A percentile compares a stretch with the other conserved stretches of the same genome.
phyloP scores from a whole-genome alignment of 2,113 vertebrate species.

The Gallinago undulata region DNA sequence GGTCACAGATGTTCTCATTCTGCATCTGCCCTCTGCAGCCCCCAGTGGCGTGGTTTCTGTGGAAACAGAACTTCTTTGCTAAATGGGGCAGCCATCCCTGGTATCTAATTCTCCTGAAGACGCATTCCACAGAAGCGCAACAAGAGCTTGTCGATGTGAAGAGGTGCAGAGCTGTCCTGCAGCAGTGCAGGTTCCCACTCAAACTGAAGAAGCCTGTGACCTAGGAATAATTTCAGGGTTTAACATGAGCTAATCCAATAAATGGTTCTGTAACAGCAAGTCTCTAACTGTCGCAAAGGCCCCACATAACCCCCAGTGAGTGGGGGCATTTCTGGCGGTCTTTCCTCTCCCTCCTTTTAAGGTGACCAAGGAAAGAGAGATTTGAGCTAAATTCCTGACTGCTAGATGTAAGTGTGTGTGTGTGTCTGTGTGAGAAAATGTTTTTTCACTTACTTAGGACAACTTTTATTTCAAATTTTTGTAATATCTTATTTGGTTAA shows the following conservation, averaged over 20 bases:
- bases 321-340: neutral
- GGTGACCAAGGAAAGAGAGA: neutral
- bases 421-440: neutral
- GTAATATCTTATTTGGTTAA: neutral
- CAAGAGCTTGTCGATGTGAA: neutral
- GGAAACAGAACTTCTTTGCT: conserved; percentile 23
- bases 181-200: neutral
- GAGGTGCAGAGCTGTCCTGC: neutral
- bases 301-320: neutral
- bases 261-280: neutral
- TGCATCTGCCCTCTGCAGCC: conserved; percentile 31
- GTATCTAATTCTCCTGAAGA: neutral
- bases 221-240: neutral
- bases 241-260: neutral
- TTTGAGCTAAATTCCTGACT: neutral
- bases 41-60: conserved; percentile 35
- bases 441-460: neutral
- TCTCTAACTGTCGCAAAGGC: neutral
- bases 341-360: neutral
- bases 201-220: neutral
- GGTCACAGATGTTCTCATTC: conserved; percentile 50
- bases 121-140: neutral
- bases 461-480: neutral
- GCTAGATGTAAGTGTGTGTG: neutral
- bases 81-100: neutral